Base-by-base conservation (phyloP, 2,113 vertebrate genomes). In the Pimephales promelas region DNA sequence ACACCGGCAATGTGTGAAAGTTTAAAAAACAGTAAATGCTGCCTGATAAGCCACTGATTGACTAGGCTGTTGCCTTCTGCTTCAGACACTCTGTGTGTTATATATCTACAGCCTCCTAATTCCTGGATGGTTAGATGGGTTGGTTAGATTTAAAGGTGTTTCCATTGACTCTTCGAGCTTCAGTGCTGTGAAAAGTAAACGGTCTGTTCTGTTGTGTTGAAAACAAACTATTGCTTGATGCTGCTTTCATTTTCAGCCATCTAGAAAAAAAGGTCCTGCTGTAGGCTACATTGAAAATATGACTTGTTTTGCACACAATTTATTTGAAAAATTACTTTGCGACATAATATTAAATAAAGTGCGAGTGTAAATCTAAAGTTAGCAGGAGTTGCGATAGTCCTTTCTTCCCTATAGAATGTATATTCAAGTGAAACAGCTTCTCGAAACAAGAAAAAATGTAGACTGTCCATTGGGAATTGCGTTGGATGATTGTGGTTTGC, bases 71-170 rank as follows among this genome's bases (percentile, higher is more conserved):
- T 52, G 26, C 16, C 26, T 36, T 68, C 31, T 68, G 31, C 28
- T 54, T 54, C 6, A 18, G 18, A 54, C 52, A 54, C 18, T 8
- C 52, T 22, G 6, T 22, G 52, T 54, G 52, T 54, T n/a, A n/a
- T 20, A 54, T 22, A 16, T 68, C 64, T 45, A 71, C 22, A 26
- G 40, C 47, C 64, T 81, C 62, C 26, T 43, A 79, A 14, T 68
- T 80, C 43, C 78, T 68, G 61, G 20, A 68, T 66, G 61, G 24
- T 68, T 68, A 66, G 40, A 70, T 54, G 24, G 3, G 26, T n/a
- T 66, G 57, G 36, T 24, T 61, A 78, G 75, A 45, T 61, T 62
- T 24, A 10, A 43, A 47, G 77, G 52, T 49, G 61, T 36, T 81
- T 54, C 62, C 47, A 68, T 5, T 64, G 9, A 47, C 34, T 43